A percentile compares a stretch with the other conserved stretches of the same genome.
Evolutionary conservation across 2,797 vertebrate species (phyloP).

Genomic region (Ispidina picta): DNA sequence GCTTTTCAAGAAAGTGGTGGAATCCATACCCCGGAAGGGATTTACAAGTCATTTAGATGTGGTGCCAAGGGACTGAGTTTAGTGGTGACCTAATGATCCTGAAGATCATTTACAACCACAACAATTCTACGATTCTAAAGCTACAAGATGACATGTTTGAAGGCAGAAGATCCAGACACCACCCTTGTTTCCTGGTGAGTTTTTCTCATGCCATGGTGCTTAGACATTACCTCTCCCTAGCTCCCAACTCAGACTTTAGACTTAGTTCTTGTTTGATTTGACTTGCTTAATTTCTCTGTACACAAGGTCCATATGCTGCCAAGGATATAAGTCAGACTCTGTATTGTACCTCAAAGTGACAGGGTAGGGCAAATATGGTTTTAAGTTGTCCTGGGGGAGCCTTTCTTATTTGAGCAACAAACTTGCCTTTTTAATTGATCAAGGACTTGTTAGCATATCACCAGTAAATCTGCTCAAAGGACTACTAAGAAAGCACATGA

Average conservation of each 20-base stretch:
- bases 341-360: not conserved
- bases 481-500: not conserved
- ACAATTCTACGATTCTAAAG: not conserved
- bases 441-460: not conserved
- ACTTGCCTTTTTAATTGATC: not conserved
- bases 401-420: not conserved
- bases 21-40: too few species aligned
- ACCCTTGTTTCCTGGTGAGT: accelerated
- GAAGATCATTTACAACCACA: not conserved
- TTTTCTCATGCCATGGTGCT: not conserved
- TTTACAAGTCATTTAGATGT: too few species aligned
- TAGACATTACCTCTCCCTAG: not conserved
- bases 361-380: not conserved
- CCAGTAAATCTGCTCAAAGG: not conserved
- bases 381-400: not conserved
- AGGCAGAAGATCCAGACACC: not conserved
- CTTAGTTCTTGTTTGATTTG: not conserved
- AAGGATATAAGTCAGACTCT: not conserved
- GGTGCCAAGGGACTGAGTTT: too few species aligned
- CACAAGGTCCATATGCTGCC: not conserved
- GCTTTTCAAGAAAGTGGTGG: too few species aligned
- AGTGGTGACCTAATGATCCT: not conserved
- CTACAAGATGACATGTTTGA: not conserved
- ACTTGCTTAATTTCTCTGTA: not conserved
- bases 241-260: not conserved